These are phyloP conservation scores for Anoplopoma fimbria DNA, from an alignment of 2,113 vertebrate genomes.

Conservation along the genomic window DNA sequence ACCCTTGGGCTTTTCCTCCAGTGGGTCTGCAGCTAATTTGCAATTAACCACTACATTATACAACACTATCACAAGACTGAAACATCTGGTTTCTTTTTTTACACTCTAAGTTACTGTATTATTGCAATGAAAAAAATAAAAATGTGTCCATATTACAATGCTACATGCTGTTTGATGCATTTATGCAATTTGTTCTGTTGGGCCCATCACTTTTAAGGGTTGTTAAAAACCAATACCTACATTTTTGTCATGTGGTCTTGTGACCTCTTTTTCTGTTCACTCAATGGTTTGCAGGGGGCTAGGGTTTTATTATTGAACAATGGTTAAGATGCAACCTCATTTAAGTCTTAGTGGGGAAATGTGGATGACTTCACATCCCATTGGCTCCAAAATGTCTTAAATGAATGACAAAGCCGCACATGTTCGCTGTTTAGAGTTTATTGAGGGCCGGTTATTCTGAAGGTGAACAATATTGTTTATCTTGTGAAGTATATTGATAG, in stretches of 20 bases:
- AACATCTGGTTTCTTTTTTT: background rate
- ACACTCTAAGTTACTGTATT: background rate
- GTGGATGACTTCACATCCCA: too few relatives aligned
- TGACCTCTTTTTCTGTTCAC: background rate
- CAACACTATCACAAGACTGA: background rate
- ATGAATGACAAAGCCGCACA: too few relatives aligned
- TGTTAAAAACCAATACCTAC: background rate
- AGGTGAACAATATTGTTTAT: too few relatives aligned
- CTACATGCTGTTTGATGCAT: background rate
- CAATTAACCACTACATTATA: background rate
- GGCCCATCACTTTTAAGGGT: too few relatives aligned
- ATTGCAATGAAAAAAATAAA: background rate
- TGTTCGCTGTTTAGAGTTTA: too few relatives aligned
- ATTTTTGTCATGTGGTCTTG: background rate
- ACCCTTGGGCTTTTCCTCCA: background rate
- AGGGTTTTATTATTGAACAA: background rate
- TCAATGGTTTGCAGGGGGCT: background rate
- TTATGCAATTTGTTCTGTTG: too few relatives aligned
- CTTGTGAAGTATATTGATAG: too few relatives aligned
- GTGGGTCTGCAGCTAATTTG: background rate
- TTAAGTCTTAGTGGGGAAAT: background rate
- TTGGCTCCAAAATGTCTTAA: too few relatives aligned
- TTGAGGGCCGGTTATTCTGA: too few relatives aligned
- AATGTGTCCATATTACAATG: background rate
- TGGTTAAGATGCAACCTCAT: background rate